A percentile compares a stretch with the other conserved stretches of the same genome.
Conservation (phyloP, 92 coral and sea anemone genomes). For the Desmophyllum pertusum region DNA sequence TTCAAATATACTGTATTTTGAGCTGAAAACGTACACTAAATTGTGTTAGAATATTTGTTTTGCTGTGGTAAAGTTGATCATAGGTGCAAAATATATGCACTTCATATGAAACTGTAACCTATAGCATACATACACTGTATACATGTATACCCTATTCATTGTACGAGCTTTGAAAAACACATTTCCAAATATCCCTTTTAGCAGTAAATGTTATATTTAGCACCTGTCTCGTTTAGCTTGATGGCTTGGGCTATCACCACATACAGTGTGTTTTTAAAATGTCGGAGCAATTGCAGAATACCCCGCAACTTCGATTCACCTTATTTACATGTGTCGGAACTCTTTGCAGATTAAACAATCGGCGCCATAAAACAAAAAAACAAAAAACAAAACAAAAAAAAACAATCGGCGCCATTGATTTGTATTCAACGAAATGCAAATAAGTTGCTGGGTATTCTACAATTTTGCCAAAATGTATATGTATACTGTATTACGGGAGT, state of each 20-base stretch:
- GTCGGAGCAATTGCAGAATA: too few relatives aligned
- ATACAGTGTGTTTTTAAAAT: background rate
- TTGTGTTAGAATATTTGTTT: too few relatives aligned
- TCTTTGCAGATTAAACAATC: too few relatives aligned
- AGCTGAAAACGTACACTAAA: too few relatives aligned
- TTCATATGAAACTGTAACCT: background rate
- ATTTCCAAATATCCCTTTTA: background rate
- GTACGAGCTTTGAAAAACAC: background rate
- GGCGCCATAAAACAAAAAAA: too few relatives aligned
- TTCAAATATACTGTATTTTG: background rate
- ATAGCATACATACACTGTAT: too few relatives aligned
- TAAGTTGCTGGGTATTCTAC: too few relatives aligned
- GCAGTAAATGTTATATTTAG: background rate
- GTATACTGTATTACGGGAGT: constrained; percentile 14
- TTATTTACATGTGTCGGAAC: too few relatives aligned
- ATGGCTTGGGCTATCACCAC: background rate
- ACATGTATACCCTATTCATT: background rate
- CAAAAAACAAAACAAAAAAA: too few relatives aligned
- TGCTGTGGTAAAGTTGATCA: background rate
- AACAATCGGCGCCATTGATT: too few relatives aligned
- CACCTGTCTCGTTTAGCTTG: background rate
- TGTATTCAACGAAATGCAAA: too few relatives aligned
- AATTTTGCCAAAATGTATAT: background rate
- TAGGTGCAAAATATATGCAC: background rate
- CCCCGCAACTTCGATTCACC: too few relatives aligned